Base-by-base conservation (phyloP, 2,797 vertebrate genomes). In the Xyrichtys novacula region DNA sequence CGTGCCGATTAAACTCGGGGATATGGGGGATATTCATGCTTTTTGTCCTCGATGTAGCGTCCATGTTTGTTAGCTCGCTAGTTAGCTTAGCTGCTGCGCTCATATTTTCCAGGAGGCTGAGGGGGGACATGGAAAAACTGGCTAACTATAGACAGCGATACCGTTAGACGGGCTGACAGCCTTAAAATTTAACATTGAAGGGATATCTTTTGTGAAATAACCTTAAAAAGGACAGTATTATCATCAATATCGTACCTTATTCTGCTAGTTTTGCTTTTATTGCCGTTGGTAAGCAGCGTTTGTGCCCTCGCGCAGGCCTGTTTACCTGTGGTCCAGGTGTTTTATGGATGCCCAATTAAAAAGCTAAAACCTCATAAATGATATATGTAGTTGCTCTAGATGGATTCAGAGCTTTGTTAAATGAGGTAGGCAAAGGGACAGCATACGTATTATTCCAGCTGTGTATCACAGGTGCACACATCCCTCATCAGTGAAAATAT, bases 11-110 rank as follows among this genome's bases (percentile, higher is more conserved):
- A 22, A 49, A 43, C 50, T 29, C 17, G 34, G 23, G 23, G 29
- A 28, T 46, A 40, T 38, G 1, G 25, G 19, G n/a, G 1, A 0
- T 43, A 32, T 10, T 38, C 32, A 3, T 6, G 25, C 46, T 25
- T 16, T 62, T 16, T 5, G 40, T 23, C 19, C 44, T 32, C 20
- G 47, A 47, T 25, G 65, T 66, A 7, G 48, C n/a, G 7, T 50
- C 43, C 14, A 15, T 54, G 78, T 75, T 78, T 70, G 79, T 70
- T 91, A 87, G 89, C 47, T 29, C 49, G 78, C 77, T 78, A 71
- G 79, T 70, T 91, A 87, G 89, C 85, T 22, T 38, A 47, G 75
- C 77, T n/a, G 55, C 50, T 40, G 3, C 5, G 72, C 72, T 85
- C 60, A 58, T 74, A 78, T 90, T 85, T 84, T 81, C 78, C 76